Base-by-base conservation (phyloP, 2,888 invertebrate genomes). In the Dryocosmus kuriphilus region DNA sequence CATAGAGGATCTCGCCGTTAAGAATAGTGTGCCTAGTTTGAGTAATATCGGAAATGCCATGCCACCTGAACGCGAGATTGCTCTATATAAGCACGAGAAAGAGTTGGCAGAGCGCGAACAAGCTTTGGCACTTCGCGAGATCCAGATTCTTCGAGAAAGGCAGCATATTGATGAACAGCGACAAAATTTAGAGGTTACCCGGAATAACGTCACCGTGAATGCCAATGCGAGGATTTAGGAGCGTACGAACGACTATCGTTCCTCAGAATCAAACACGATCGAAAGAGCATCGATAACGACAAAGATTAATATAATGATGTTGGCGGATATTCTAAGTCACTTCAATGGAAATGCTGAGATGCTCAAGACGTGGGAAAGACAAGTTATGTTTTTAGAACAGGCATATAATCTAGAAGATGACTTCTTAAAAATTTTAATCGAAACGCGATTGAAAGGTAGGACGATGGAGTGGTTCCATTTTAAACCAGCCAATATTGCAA, bases 391-490 rank as follows among this genome's bases (percentile, higher is more conserved):
- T n/a, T 55, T 83, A 5, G 60, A 77, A 38, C 30, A 75, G 11
- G 57, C 79, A 16, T 80, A 85, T 35, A 60, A 19, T 0, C 75
- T 85, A 6, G 65, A 79, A 19, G 80, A 83, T 6, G 65, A 77
- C 38, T 16, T 75, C 19, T 74, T 75, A 27, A 81, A 77, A 57
- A 67, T 83, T n/a, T 41, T 83, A 16, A 81, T 85, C 11, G 78
- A 79, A 3, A 61, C 76, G 71, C 78, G 77, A 19, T 38, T 83
- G 22, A 83, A 75, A 62, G 80, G 78, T 0, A 75, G 55, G 19
- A 83, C 85, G 1, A 55, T 76, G 27, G 78, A 81, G 9, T 85
- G 82, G 81, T 82, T 85, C 30, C 79, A 85, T 65, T 85, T 83
- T 24, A 77, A 82, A 51, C 75, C 83, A 0, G 80, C 82, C 22